phyloP scores from a whole-genome alignment of 1,140 invertebrate species.

The Sitophilus oryzae region DNA sequence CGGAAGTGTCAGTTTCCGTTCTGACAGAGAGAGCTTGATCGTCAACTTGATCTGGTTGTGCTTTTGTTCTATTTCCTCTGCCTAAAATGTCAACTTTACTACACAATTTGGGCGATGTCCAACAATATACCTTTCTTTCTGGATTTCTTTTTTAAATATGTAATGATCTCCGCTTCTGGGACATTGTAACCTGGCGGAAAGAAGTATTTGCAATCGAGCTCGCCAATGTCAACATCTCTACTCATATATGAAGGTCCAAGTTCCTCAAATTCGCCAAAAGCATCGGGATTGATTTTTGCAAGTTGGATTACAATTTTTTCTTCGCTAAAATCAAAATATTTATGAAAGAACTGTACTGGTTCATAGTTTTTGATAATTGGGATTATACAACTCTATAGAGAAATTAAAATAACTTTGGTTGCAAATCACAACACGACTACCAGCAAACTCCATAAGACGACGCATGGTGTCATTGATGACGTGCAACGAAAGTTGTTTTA shows the following conservation, averaged over 20 bases:
- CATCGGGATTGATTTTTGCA: conserved; percentile 47
- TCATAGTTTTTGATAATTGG: not conserved
- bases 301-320: conserved; percentile 58
- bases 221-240: conserved; percentile 52
- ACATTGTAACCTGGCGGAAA: conserved; percentile 55
- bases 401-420: too few species aligned
- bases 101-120: too few species aligned
- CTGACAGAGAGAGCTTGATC: conserved; percentile 9
- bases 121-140: conserved; percentile 32
- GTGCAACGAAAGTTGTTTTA: too few species aligned
- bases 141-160: conserved; percentile 27
- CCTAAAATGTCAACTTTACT: too few species aligned
- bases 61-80: too few species aligned
- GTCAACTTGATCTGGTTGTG: conserved; percentile 4
- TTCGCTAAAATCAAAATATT: conserved; percentile 44
- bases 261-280: conserved; percentile 45
- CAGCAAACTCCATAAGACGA: too few species aligned
- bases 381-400: too few species aligned
- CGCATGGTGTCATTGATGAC: too few species aligned
- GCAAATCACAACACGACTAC: too few species aligned
- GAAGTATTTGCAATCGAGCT: conserved; percentile 51
- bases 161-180: conserved; percentile 32
- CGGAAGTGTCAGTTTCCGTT: conserved; percentile 5
- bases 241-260: conserved; percentile 56
- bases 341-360: too few species aligned